Base-by-base conservation (phyloP, 2,797 vertebrate species). In the Phataginus tetradactyla region DNA sequence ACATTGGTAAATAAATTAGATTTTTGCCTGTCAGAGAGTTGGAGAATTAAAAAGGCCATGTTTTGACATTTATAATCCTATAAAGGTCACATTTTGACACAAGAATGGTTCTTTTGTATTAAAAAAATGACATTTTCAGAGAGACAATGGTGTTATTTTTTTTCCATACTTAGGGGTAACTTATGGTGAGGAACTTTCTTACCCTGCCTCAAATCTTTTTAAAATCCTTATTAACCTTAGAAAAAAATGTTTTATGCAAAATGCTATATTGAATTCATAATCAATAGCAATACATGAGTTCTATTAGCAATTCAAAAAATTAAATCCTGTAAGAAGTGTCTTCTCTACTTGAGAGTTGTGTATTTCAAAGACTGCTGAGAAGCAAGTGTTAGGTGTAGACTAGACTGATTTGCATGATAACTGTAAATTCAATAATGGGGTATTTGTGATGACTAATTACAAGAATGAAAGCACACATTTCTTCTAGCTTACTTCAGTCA, bases 21-120 rank as follows among this genome's bases (percentile, higher is more conserved):
- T 77, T 79, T 88, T 96, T 90, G 69, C 32, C 71, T 95, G 79
- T 78, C 90, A 96, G 59, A 95, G 92, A 87, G n/a, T 84, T 90
- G 61, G 59, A 93, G 55, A 95, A 87, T 87, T 94, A 69, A 93
- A 97, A 97, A 96, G 93, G 77, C 57, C 64, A 96, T 72, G 49
- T 92, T 96, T 81, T 96, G 79, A 84, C 85, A 96, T 96, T 95
- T 94, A 90, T 88, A 90, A 72, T 94, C 15, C 34, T 86, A 74
- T 55, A 96, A 97, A 95, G 81, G 85, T 95, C 81, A 95, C 32
- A 72, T 90, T 93, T 95, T 93, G 77, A 93, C 37, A 66, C 14
- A 84, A 93, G 87, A 95, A 77, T 85, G 27, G 23, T 77, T 95
- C 81, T 89, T 83, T 59, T 74, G 5, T 87, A 93, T 85, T 53